Percentiles rank a stretch among this genome's conserved stretches.
These are phyloP conservation scores for Hyperoplus immaculatus DNA, from an alignment of 2,797 vertebrate genomes.

Conservation along the genomic window DNA sequence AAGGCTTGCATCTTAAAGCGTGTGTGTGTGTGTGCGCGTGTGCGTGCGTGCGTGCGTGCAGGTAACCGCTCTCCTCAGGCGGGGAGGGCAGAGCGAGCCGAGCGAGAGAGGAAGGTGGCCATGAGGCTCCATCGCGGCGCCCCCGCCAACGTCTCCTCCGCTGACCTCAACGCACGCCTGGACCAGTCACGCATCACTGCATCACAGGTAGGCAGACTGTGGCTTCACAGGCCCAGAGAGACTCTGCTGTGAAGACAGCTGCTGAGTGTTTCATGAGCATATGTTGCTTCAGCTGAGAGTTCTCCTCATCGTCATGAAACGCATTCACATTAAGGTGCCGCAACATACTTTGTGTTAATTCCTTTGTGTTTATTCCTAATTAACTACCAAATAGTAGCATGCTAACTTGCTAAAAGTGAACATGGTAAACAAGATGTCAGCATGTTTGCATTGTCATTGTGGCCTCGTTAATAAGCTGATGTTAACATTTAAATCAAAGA, in stretches of 20 bases:
- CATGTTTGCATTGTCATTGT: not conserved
- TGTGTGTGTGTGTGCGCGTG: not conserved
- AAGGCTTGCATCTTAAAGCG: too few relatives aligned
- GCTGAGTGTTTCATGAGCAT: not conserved
- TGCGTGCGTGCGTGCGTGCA: slow-evolving; percentile 52
- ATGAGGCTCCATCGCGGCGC: slow-evolving; percentile 97
- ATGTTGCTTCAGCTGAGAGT: not conserved
- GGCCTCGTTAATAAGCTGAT: not conserved
- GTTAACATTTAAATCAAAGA: not conserved
- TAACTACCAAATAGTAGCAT: not conserved
- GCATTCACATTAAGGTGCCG: not conserved
- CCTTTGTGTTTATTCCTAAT: not conserved
- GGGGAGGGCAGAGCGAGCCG: slow-evolving; percentile 90
- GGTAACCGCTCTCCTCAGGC: slow-evolving; percentile 96
- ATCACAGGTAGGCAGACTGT: slow-evolving; percentile 88
- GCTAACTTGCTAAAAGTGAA: not conserved
- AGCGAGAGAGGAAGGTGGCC: slow-evolving; percentile 97
- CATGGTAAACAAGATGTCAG: not conserved
- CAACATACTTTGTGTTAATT: too few relatives aligned
- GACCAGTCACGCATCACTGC: slow-evolving; percentile 96
- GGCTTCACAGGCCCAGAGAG: not conserved
- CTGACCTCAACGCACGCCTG: slow-evolving; percentile 94
- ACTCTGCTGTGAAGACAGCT: not conserved
- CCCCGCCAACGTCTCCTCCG: slow-evolving; percentile 95
- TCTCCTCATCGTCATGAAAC: not conserved